Evolutionary conservation across 2,888 invertebrate genomes (phyloP), one percentile per base, ranked within the genome.

Genomic region (Pharmacophagus antenor): DNA sequence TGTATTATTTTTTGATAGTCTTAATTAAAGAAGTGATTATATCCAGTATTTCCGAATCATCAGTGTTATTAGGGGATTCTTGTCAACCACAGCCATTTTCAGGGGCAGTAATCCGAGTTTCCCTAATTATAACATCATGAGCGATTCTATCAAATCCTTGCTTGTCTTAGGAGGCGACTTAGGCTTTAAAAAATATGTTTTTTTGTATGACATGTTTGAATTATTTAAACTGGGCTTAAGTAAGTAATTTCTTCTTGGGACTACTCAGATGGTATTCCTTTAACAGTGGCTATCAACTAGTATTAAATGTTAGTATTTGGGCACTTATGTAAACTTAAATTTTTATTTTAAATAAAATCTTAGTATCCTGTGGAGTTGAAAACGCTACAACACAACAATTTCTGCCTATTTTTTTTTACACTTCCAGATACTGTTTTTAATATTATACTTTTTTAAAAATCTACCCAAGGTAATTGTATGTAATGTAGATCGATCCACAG

Each of bases 41-140:
- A 21, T 12, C 47, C 21, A 47, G 2, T 47, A 47, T 47, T 47
- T 47, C 20, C 21, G 47, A 47, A 47, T 47, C 47, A 47, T 47
- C 21, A 47, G 47, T 41, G 41, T 41, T 20, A 20, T 47, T 47
- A 47, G 7, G 47, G 21, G 47, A 20, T 47, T 20, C 47, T 47
- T 20, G 47, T 6, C 4, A 41, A 41, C 41, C 47, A 20, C 47
- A 25, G 7, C 23, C 3, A 25, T n/a, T 25, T 25, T 25, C 23
- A 25, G 23, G 23, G 7, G 23, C 23, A 25, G 23, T 3, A 25
- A 25, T 25, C n/a, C n/a, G n/a, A n/a, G n/a, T n/a, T n/a, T n/a
- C n/a, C n/a, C n/a, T n/a, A n/a, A n/a, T n/a, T n/a, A n/a, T n/a
- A n/a, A n/a, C n/a, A n/a, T n/a, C n/a, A n/a, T n/a, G n/a, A n/a